Percentiles rank a stretch among this genome's conserved stretches.
These are phyloP conservation scores for Listronotus bonariensis DNA, from an alignment of 1,140 invertebrate genomes.

Conservation along the genomic window DNA sequence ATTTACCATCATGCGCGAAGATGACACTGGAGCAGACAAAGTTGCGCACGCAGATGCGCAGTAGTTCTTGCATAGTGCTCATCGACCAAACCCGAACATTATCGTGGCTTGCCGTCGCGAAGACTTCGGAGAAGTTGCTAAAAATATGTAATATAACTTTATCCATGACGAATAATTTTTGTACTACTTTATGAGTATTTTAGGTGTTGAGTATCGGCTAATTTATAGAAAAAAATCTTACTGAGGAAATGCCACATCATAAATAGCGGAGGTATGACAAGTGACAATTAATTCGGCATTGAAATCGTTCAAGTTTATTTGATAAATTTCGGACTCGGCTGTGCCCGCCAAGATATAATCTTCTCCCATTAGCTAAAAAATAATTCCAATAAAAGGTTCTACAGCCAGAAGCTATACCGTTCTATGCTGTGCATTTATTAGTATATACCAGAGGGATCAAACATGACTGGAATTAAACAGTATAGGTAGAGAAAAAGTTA, in stretches of 20 bases:
- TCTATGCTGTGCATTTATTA: too few species aligned
- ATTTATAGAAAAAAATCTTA: constrained; percentile 57
- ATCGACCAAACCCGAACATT: constrained; percentile 85
- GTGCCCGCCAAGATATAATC: constrained; percentile 74
- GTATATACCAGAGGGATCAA: too few species aligned
- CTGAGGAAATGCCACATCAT: constrained; percentile 83
- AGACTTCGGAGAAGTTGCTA: constrained; percentile 78
- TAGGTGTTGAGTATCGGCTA: too few species aligned
- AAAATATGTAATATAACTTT: not conserved
- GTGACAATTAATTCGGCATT: constrained; percentile 73
- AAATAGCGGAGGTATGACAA: constrained; percentile 79
- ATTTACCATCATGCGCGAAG: constrained; percentile 78
- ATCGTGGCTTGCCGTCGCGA: constrained; percentile 82
- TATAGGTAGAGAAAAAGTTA: too few species aligned
- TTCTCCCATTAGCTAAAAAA: constrained; percentile 58
- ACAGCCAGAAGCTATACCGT: too few species aligned
- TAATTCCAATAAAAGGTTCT: too few species aligned
- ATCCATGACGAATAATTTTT: too few species aligned
- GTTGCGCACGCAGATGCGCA: constrained; percentile 83
- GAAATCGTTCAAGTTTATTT: constrained; percentile 73
- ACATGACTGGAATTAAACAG: too few species aligned
- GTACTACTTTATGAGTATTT: too few species aligned
- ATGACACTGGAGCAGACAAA: constrained; percentile 79
- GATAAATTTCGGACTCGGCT: constrained; percentile 79
- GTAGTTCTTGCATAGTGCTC: constrained; percentile 73